These are phyloP conservation scores for Oegoconia quadripuncta DNA, from an alignment of 2,888 invertebrate species.

Conservation along the genomic window DNA sequence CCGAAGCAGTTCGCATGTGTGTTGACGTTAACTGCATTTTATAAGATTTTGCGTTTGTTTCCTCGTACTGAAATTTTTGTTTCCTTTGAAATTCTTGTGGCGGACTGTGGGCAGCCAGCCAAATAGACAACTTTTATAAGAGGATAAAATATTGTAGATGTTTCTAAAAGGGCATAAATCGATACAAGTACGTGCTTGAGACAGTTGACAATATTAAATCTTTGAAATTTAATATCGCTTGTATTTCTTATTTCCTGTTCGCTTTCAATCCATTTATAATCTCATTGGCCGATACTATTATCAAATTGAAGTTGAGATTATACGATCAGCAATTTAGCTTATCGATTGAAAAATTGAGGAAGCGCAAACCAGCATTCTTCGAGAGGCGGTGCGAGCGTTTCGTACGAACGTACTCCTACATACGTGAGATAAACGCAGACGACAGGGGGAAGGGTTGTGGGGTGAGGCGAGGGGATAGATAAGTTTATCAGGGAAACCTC, in stretches of 20 bases:
- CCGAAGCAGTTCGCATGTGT: slow-evolving; percentile 51
- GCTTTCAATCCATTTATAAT: too few species aligned
- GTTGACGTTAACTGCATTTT: slow-evolving; percentile 69
- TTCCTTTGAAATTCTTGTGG: slow-evolving; percentile 58
- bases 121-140: slow-evolving; percentile 64
- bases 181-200: slow-evolving; percentile 32
- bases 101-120: slow-evolving; percentile 59
- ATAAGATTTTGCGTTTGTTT: slow-evolving; percentile 68
- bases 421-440: slow-evolving; percentile 71
- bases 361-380: slow-evolving; percentile 13
- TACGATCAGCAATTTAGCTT: slow-evolving; percentile 28
- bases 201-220: slow-evolving; percentile 30
- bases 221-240: too few species aligned
- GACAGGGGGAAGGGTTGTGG: slow-evolving; percentile 37
- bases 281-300: slow-evolving; percentile 2
- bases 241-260: too few species aligned
- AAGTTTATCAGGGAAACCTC: slow-evolving; percentile 77
- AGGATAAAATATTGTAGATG: slow-evolving; percentile 51
- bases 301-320: background rate
- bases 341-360: slow-evolving; percentile 41
- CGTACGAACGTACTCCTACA: slow-evolving; percentile 36
- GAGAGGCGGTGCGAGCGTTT: slow-evolving; percentile 38
- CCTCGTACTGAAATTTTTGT: slow-evolving; percentile 55
- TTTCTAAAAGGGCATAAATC: slow-evolving; percentile 55
- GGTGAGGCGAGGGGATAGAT: slow-evolving; percentile 50